Base-by-base conservation (phyloP, 2,888 invertebrate genomes). In the Tachina fera region DNA sequence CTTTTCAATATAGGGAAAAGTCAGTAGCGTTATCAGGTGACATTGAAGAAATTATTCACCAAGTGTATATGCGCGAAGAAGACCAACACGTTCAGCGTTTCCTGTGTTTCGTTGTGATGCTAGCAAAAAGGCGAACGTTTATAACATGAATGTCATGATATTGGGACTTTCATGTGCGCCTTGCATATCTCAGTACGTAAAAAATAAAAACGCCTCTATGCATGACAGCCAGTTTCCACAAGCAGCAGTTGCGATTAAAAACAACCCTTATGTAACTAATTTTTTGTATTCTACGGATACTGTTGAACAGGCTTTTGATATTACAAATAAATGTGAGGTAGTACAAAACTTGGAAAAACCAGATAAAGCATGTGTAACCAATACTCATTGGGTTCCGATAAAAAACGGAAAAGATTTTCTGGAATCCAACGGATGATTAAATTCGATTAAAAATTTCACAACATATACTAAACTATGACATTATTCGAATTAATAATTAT, bases 1-100 rank as follows among this genome's bases (percentile, higher is more conserved):
- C 92, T 53, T 88, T 91, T 84, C 88, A 90, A 1, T 92, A 92
- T 83, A 83, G 92, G 39, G 89, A 90, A 87, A 78, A 88, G 51
- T 85, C 70, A 51, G 83, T 91, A 6, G 91, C 90, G 1, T 83
- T 79, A 31, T 82, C 74, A 41, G 68, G 68, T 41, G 74, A 86
- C 65, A 86, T 82, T n/a, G 70, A 78, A 43, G 70, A 86, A 19
- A 86, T 83, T 79, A 79, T 83, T 70, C 79, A 86, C n/a, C 70
- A 77, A 16, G 71, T 92, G 11, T 80, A 39, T 39, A 83, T 86
- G 10, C 41, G 76, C 9, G 65, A 75, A 71, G 82, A 75, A 78
- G 70, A 77, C 14, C 60, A 76, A 56, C 45, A 74, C 4, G 78
- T 70, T 8, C 85, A 85, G 16, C 56, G 78, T 13, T 81, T 84